Percentiles rank a stretch among this genome's conserved stretches.
Evolutionary conservation across 2,113 vertebrate genomes (phyloP).

Genomic region (Desmodus rotundus): DNA sequence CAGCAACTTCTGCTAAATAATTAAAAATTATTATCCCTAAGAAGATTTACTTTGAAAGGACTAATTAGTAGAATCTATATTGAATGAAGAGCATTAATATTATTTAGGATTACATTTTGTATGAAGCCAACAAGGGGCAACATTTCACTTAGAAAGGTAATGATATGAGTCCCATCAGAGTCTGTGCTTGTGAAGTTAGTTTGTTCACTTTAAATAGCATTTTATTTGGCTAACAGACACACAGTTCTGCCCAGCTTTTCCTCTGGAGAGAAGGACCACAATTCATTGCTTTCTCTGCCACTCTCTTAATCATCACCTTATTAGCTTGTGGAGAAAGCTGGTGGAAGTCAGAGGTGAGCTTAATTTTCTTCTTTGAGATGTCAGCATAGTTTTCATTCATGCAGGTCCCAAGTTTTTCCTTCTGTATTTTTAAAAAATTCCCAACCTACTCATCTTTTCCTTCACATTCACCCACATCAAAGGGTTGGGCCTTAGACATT

Average conservation of each 20-base stretch:
- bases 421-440: slow-evolving; percentile 8
- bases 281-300: not conserved
- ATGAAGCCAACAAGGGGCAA: not conserved
- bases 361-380: slow-evolving; percentile 40
- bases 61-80: not conserved
- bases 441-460: not conserved
- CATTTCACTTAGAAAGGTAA: slow-evolving; percentile 12
- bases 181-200: not conserved
- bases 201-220: not conserved
- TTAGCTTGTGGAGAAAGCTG: slow-evolving; percentile 36
- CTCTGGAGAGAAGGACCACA: not conserved
- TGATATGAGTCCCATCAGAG: not conserved
- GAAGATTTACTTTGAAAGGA: slow-evolving; percentile 23
- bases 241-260: not conserved
- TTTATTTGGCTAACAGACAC: slow-evolving; percentile 29
- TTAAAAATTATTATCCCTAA: not conserved
- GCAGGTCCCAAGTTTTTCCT: not conserved
- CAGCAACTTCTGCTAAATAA: not conserved
- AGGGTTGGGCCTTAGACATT: not conserved
- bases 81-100: slow-evolving; percentile 15
- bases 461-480: not conserved
- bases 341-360: slow-evolving; percentile 39
- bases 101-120: slow-evolving; percentile 32
- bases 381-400: slow-evolving; percentile 23
- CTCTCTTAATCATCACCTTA: slow-evolving; percentile 22